phyloP scores from a whole-genome alignment of 2,113 vertebrate species.

The Micronisus gabar region DNA sequence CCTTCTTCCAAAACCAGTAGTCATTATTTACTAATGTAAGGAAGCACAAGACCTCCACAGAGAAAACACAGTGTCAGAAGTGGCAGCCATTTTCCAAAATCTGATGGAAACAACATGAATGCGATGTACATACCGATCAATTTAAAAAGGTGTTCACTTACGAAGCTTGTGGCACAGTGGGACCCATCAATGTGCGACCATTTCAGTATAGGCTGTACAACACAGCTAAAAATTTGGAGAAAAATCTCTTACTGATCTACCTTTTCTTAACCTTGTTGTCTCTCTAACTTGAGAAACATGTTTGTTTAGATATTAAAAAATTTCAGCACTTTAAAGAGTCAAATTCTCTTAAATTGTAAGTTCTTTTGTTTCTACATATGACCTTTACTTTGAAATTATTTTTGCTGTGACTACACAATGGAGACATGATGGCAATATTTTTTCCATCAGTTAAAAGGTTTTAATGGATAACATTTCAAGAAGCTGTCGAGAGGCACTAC shows the following conservation, averaged over 20 bases:
- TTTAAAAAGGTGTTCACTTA: neutral
- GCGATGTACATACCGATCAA: fast-evolving
- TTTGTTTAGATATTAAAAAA: neutral
- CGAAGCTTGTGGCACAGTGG: neutral
- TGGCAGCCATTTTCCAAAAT: neutral
- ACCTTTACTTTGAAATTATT: neutral
- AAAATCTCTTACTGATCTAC: neutral
- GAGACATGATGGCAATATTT: neutral
- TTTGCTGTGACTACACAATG: neutral
- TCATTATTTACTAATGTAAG: neutral
- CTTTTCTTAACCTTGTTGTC: neutral
- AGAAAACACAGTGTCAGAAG: neutral
- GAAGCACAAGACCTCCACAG: neutral
- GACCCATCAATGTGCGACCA: fast-evolving
- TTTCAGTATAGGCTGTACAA: neutral
- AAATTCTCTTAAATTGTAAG: neutral
- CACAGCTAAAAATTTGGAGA: neutral
- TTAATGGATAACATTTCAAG: slow-evolving; percentile 33
- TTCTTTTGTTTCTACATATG: neutral
- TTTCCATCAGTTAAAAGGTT: slow-evolving; percentile 17
- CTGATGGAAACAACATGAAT: neutral
- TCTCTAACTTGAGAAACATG: neutral
- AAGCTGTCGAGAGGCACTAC: neutral
- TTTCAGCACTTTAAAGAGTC: neutral
- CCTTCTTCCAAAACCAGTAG: neutral